Base-by-base conservation (phyloP, 2,113 vertebrate genomes). In the Entelurus aequoreus region DNA sequence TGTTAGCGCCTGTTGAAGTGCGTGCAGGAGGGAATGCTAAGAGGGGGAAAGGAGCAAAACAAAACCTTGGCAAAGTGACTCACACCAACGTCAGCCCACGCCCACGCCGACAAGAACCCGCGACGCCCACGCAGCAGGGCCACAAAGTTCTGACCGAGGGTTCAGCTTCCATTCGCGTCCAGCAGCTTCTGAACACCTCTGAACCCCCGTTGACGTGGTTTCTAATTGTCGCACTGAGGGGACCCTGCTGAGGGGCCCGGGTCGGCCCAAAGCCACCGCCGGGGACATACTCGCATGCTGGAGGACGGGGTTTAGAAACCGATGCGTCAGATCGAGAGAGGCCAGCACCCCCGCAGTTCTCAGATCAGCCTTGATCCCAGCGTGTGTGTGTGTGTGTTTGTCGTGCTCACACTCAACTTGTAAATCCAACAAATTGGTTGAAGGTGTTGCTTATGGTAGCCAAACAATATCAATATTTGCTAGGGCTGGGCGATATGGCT, bases 51-150 rank as follows among this genome's bases (percentile, higher is more conserved):
- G 28, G 63, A 51, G 21, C 28, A 65, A 56, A 72, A 62, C 53
- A 82, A 83, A 81, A 28, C 61, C 69, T 54, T 51, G 77, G 81
- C 88, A 89, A 88, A 86, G 80, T 85, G 85, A 85, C 89, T 90
- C 88, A 88, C 89, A 88, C 89, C 89, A 86, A 86, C 88, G 59
- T 68, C 60, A 19, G 19, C 19, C 19, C 19, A 48, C 42, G 65
- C 63, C 64, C 56, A 14, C 35, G 28, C 28, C 1, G 28, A 36
- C 53, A 74, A 66, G 56, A 68, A 28, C 44, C 35, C 21, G 19
- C 37, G 52, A 40, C 58, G 54, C 64, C 72, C 58, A 46, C 54
- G 54, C 42, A 0, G n/a, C 82, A 62, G 80, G 74, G 77, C 69
- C 85, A 72, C 69, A 72, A 3, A 11, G 12, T 51, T 14, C 1